Evolutionary conservation across 2,888 invertebrate genomes (phyloP), one percentile per base, ranked within the genome.

Genomic region (Erebia aethiops): DNA sequence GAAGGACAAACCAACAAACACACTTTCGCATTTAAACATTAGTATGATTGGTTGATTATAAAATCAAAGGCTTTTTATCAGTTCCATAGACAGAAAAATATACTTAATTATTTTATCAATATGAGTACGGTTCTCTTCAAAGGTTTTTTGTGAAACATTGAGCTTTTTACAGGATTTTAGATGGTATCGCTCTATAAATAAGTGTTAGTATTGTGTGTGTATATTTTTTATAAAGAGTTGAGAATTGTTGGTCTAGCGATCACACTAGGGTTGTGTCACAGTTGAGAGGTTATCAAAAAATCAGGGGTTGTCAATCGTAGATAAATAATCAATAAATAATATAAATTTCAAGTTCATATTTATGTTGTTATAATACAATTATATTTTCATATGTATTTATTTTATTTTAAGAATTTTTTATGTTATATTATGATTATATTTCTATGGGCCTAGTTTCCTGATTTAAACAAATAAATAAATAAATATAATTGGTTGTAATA

Each of bases 271-370:
- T 74, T 75, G 71, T 65, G 75, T 71, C 73, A 61, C 46, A 68
- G 75, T 71, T 71, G 72, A 74, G 62, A 71, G 73, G 75, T 72
- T 75, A 77, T 75, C 74, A 49, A 9, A 43, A 49, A 9, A 43
- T 3, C 74, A 77, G 76, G 71, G 71, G 26, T 73, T 64, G 8
- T 67, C 52, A 62, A 62, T 18, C 21, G 9, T 14, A 11, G 16
- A 16, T n/a, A 49, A 21, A 21, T 18, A 18, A n/a, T 2, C 13
- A 8, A 16, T 60, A 43, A 41, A 57, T 57, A 35, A 35, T 35
- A 7, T 46, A 16, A 56, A 57, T 57, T 56, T 18, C 11, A 56
- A 56, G 21, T 56, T 21, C 18, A 21, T 21, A 21, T 18, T 3
- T 18, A 11, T 9, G 13, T 18, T 56, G 7, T 5, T n/a, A 52